Conservation (phyloP, 1,140 invertebrate species). For the Gryon sp. region DNA sequence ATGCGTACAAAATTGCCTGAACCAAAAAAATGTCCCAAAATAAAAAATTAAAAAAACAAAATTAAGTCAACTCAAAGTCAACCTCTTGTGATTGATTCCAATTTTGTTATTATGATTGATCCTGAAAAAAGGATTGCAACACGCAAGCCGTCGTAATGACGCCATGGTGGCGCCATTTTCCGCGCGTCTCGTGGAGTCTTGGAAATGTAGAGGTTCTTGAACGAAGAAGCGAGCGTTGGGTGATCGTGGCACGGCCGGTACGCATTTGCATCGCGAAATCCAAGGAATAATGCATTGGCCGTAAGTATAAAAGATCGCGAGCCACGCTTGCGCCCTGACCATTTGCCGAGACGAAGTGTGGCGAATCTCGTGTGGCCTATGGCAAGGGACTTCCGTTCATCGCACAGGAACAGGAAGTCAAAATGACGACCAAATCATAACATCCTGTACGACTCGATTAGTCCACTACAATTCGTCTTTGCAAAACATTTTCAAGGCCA, state of each 20-base stretch:
- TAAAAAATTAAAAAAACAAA: too few species aligned
- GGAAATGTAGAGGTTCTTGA: constrained; percentile 67
- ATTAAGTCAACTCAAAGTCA: not conserved
- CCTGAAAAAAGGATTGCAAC: too few species aligned
- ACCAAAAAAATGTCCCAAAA: too few species aligned
- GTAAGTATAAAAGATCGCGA: constrained; percentile 69
- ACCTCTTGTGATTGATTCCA: too few species aligned
- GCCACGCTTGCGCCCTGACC: constrained; percentile 44
- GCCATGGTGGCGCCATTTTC: constrained; percentile 74
- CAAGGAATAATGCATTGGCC: constrained; percentile 67
- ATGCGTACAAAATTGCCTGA: too few species aligned
- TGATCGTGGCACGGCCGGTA: constrained; percentile 29
- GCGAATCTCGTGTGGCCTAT: constrained; percentile 71
- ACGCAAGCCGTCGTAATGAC: constrained; percentile 60
- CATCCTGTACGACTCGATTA: constrained; percentile 72
- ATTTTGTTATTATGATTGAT: too few species aligned
- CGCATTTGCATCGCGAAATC: constrained; percentile 52
- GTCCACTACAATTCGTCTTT: constrained; percentile 28
- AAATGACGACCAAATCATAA: constrained; percentile 76
- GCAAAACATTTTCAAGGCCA: not conserved
- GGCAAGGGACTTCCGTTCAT: constrained; percentile 79
- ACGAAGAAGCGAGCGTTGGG: constrained; percentile 35
- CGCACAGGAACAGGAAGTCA: constrained; percentile 81
- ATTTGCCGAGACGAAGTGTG: constrained; percentile 57
- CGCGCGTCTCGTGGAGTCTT: constrained; percentile 64